These are phyloP conservation scores for Neosalanx taihuensis DNA, from an alignment of 2,797 vertebrate species.

Conservation along the genomic window DNA sequence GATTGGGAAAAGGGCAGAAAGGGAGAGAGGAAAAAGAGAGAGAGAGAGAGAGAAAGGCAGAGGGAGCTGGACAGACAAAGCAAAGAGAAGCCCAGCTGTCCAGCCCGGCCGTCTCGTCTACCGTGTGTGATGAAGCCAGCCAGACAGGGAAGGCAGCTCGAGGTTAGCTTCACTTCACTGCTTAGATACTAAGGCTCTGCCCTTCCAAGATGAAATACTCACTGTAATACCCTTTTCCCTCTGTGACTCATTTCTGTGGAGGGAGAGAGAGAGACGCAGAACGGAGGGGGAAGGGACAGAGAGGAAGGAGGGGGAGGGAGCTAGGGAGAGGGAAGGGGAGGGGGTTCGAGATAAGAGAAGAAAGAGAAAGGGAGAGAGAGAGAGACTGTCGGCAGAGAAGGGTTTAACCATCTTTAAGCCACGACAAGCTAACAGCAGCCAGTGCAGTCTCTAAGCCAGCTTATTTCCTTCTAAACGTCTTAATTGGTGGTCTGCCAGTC, in stretches of 20 bases:
- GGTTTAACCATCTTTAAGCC: constrained; percentile 41
- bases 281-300: too few species aligned
- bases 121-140: constrained; percentile 34
- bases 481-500: constrained; percentile 49
- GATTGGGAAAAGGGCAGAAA: background rate
- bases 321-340: background rate
- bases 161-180: constrained; percentile 8
- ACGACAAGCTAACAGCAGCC: constrained; percentile 36
- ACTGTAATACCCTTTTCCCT: constrained; percentile 46
- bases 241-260: constrained; percentile 46
- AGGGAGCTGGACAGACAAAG: background rate
- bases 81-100: constrained; percentile 27
- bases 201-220: constrained; percentile 40
- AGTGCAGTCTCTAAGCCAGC: constrained; percentile 54
- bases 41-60: background rate
- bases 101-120: constrained; percentile 17
- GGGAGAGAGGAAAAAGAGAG: background rate
- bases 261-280: constrained; percentile 11
- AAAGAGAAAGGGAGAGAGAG: background rate
- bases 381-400: constrained; percentile 21
- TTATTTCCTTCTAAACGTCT: constrained; percentile 56
- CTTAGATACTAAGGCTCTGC: constrained; percentile 20
- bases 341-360: background rate
- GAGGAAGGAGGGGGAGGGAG: too few species aligned
- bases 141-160: constrained; percentile 38